Base-by-base conservation (phyloP, 1,140 invertebrate species). In the Platyscapa corneri region DNA sequence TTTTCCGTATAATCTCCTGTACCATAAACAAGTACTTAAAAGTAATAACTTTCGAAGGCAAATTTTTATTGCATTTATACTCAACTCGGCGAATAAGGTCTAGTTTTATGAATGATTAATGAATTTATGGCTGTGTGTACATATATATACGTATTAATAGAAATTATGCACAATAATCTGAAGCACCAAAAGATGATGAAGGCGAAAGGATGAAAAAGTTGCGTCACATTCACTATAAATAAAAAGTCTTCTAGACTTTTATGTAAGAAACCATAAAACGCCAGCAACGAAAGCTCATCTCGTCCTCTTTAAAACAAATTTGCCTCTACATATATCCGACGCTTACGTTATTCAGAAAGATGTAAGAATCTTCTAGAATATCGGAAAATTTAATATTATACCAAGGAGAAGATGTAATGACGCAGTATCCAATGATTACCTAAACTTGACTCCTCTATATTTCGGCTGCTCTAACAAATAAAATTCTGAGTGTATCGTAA, bases 261-360 rank as follows among this genome's bases (percentile, higher is more conserved):
- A 74, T 32, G 46, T 30, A 85, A 74, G 46, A 85, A 80, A 39
- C 84, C 42, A 27, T 85, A 74, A 80, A 80, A 78, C 23, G n/a
- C 32, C 32, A n/a, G 46, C 34, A 23, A 37, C 7, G 60, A 32
- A 80, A 79, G 56, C 56, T 82, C 46, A 65, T 23, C 56, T 23
- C 39, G 34, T 37, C n/a, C 37, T 67, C 78, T 80, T 80, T 7
- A 64, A 80, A 67, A 65, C 18, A 46, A 80, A 80, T 80, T 37
- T 60, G 30, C n/a, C 20, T 67, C 12, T 80, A 37, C 12, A 46
- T 80, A 46, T 12, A 27, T 80, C 53, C 46, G 10, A 42, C 39
- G 23, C 60, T 64, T 18, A 3, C 20, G 23, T 39, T 39, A 67
- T 80, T 67, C 60, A 65, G 67, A 80, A 42, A n/a, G 14, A 56